Percentiles rank a stretch among this genome's conserved stretches.
phyloP scores from a whole-genome alignment of 2,888 invertebrate genomes.

The Drosophila parthenogenetica region DNA sequence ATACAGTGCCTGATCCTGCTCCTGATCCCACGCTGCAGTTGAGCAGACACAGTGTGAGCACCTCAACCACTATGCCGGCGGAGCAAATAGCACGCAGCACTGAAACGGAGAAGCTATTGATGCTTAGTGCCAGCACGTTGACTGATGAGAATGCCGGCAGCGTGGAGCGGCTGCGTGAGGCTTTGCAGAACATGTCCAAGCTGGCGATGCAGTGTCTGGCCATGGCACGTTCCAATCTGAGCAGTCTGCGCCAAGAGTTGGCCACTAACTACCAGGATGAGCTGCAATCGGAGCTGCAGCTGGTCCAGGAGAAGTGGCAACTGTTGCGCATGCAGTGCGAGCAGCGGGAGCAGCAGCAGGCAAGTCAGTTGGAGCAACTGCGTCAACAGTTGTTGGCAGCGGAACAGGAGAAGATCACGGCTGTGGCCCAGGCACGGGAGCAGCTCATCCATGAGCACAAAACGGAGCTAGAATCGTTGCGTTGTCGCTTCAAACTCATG shows the following conservation, averaged over 20 bases:
- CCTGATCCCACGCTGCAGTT: conserved; percentile 42
- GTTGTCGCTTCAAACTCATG: conserved; percentile 91
- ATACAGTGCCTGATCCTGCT: neutral
- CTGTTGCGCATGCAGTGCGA: conserved; percentile 86
- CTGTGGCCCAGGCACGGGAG: conserved; percentile 89
- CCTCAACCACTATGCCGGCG: conserved; percentile 65
- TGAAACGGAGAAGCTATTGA: conserved; percentile 76
- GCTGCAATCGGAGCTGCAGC: conserved; percentile 86
- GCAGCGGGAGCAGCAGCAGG: conserved; percentile 85
- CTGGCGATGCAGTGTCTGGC: conserved; percentile 87
- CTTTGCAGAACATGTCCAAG: conserved; percentile 84
- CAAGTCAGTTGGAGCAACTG: conserved; percentile 65
- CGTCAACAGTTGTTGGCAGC: conserved; percentile 76
- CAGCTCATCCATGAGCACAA: conserved; percentile 90
- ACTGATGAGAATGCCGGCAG: conserved; percentile 87
- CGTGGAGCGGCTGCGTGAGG: conserved; percentile 88
- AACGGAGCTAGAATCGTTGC: conserved; percentile 91
- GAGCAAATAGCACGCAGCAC: conserved; percentile 76
- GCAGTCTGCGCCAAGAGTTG: conserved; percentile 86
- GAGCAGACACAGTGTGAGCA: conserved; percentile 69
- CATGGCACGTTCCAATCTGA: conserved; percentile 88
- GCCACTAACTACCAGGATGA: conserved; percentile 86
- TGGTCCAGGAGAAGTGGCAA: conserved; percentile 87
- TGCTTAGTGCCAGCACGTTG: conserved; percentile 81
- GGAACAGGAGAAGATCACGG: conserved; percentile 85